Evolutionary conservation across 1,140 invertebrate genomes (phyloP), one percentile per base, ranked within the genome.

Genomic region (Drosophila triauraria): DNA sequence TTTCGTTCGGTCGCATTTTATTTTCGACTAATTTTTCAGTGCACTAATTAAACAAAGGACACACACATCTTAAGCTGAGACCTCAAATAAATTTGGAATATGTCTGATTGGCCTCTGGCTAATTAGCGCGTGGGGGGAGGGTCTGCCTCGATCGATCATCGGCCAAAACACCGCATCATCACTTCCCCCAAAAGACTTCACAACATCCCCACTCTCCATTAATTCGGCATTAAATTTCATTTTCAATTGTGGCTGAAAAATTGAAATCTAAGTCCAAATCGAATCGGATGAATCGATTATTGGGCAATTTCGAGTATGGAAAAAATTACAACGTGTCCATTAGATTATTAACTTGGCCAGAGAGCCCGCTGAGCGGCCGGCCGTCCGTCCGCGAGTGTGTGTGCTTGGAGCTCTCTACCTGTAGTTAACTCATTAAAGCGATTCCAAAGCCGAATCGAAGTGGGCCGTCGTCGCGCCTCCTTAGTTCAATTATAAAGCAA

Each of bases 401-500:
- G 69, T 50, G 47, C 40, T 53, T n/a, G 38, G 63, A 35, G 32
- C 32, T 35, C 35, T 35, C 35, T 42, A 42, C 40, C 40, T 43
- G 44, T 54, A 63, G 74, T 62, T 71, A 65, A 51, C 84, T 87
- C 83, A 87, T 87, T 87, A 87, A 87, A 86, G 47, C 62, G 63
- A 57, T 54, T 43, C 78, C 59, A 68, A 80, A 77, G 7, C 23
- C 68, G 38, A 48, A 25, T 47, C 48, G 51, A 57, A 58, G 61
- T 32, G 46, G 50, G 42, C 57, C 70, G 83, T 82, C 67, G 50
- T 82, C 67, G 50, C 78, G 84, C 72, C 84, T 88, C 65, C 81
- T 90, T 88, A 84, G 84, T 84, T 84, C 85, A 88, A 88, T 88
- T 88, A 90, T 90, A 88, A 90, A 90, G 72, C 84, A 88, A 88